A percentile compares a stretch with the other conserved stretches of the same genome.
These are phyloP conservation scores for Syngnathus typhle DNA, from an alignment of 2,113 vertebrate species.

Conservation along the genomic window DNA sequence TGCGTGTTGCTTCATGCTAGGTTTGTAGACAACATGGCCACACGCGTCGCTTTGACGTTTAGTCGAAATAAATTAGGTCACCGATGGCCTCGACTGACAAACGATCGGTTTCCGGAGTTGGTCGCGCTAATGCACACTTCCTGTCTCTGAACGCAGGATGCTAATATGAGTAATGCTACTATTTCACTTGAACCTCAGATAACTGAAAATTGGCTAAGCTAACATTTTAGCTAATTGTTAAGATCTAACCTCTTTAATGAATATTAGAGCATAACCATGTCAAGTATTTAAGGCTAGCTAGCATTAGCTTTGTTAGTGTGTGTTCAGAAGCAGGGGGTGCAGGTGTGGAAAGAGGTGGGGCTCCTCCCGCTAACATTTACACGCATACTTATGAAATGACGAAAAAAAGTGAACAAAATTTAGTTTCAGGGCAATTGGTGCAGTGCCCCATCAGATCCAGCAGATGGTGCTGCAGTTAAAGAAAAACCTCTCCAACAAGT, in stretches of 20 bases:
- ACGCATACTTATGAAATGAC: neutral
- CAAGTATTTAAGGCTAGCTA: neutral
- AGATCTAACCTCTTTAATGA: neutral
- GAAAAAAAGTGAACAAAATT: neutral
- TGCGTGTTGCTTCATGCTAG: conserved; percentile 9
- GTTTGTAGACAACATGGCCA: conserved; percentile 1
- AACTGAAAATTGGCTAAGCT: neutral
- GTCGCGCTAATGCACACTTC: conserved; percentile 36
- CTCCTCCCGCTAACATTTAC: conserved; percentile 8
- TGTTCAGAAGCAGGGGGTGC: conserved; percentile 20
- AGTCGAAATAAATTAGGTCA: conserved; percentile 27
- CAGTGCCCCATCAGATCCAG: neutral
- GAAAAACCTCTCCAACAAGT: too few species aligned
- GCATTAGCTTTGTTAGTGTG: neutral
- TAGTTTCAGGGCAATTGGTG: neutral
- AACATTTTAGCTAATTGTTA: too few species aligned
- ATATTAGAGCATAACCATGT: neutral
- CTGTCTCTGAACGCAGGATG: conserved; percentile 21
- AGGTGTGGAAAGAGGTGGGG: conserved; percentile 8
- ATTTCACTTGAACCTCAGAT: neutral
- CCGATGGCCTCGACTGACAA: neutral
- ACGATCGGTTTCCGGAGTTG: conserved; percentile 43
- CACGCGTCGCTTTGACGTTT: neutral
- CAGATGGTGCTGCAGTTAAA: neutral
- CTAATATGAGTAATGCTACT: neutral